These are phyloP conservation scores for Gymnosoma rotundatum DNA, from an alignment of 2,888 invertebrate genomes.

Conservation along the genomic window DNA sequence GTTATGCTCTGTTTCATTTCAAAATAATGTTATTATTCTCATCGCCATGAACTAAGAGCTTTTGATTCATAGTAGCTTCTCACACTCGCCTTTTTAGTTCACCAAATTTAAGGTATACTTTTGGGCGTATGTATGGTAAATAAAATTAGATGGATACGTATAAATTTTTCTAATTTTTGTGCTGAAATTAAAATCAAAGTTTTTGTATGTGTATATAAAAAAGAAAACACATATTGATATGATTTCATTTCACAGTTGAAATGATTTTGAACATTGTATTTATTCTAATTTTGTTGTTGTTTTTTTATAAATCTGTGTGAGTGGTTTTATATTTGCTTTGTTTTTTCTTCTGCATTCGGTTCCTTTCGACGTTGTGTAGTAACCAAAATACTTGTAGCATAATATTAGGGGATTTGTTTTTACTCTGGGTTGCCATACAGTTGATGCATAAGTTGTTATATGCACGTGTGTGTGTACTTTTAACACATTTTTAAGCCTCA, in stretches of 20 bases:
- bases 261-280: slow-evolving; percentile 75
- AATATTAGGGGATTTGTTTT: slow-evolving; percentile 24
- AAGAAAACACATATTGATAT: slow-evolving; percentile 72
- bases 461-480: background rate
- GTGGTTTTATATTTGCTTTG: slow-evolving; percentile 1
- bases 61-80: slow-evolving; percentile 37
- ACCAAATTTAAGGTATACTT: slow-evolving; percentile 46
- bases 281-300: slow-evolving; percentile 32
- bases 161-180: slow-evolving; percentile 41
- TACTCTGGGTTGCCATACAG: slow-evolving; percentile 5
- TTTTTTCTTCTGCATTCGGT: slow-evolving; percentile 1
- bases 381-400: slow-evolving; percentile 26
- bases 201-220: slow-evolving; percentile 62
- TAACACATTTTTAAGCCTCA: slow-evolving; percentile 37
- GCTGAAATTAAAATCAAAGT: slow-evolving; percentile 64
- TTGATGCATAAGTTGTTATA: background rate
- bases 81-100: slow-evolving; percentile 21
- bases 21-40: slow-evolving; percentile 65
- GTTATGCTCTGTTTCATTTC: slow-evolving; percentile 55
- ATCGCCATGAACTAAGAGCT: slow-evolving; percentile 54
- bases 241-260: slow-evolving; percentile 80
- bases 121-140: slow-evolving; percentile 21
- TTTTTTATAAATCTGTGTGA: slow-evolving; percentile 11
- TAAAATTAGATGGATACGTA: background rate
- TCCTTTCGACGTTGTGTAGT: slow-evolving; percentile 27